These are phyloP conservation scores for Corythaeola cristata DNA, from an alignment of 2,113 vertebrate genomes.

Conservation along the genomic window DNA sequence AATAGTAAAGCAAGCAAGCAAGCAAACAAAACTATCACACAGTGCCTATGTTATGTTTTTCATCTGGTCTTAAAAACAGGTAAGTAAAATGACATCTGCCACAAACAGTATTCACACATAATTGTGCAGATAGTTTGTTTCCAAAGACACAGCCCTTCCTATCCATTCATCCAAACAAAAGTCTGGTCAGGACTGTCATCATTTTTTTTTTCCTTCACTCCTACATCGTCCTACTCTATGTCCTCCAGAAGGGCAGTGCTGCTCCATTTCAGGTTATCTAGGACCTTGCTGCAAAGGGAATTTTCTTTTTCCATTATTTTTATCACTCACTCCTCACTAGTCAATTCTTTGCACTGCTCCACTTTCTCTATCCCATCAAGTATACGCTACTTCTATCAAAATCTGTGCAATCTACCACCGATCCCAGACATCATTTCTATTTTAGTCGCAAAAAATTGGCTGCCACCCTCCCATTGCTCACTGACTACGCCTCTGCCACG, in stretches of 20 bases:
- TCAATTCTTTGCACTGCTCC: constrained; percentile 1
- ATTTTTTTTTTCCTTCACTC: background rate
- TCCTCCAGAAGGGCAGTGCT: constrained; percentile 1
- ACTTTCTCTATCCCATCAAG: constrained; percentile 32
- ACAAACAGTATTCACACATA: background rate
- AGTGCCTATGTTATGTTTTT: background rate
- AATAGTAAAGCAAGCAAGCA: background rate
- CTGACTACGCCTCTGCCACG: constrained; percentile 7
- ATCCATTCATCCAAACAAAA: background rate
- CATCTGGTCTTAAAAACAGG: background rate
- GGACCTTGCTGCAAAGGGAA: background rate
- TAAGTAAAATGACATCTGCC: background rate
- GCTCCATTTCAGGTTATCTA: constrained; percentile 23
- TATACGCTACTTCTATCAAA: constrained; percentile 4
- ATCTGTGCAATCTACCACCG: constrained; percentile 34
- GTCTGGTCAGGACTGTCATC: background rate
- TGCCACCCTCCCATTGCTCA: background rate
- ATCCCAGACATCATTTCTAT: constrained; percentile 39
- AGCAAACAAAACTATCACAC: background rate
- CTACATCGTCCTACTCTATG: background rate
- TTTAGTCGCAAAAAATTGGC: constrained; percentile 39
- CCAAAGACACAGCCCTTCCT: background rate
- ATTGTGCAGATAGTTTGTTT: background rate
- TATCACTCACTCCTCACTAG: background rate
- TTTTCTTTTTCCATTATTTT: constrained; percentile 53